A percentile compares a stretch with the other conserved stretches of the same genome.
Conservation (phyloP, 2,888 invertebrate species). For the Parnassius smintheus region DNA sequence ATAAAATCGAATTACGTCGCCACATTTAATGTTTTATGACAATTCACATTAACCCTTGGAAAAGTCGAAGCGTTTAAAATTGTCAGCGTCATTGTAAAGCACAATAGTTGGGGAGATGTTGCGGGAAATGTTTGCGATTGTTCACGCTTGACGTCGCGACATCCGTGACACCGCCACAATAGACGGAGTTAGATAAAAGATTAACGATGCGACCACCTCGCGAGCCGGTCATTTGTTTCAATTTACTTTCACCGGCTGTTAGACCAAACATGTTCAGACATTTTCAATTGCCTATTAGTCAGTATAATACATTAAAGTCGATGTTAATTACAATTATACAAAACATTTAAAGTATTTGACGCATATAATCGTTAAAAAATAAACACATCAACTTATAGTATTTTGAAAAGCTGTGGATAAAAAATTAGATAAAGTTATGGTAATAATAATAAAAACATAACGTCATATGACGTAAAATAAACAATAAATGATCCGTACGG, state of each 20-base stretch:
- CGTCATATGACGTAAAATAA: too few species aligned
- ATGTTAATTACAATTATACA: too few species aligned
- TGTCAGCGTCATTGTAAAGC: slow-evolving; percentile 28
- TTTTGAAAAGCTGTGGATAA: too few species aligned
- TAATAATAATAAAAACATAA: too few species aligned
- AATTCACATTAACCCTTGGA: slow-evolving; percentile 49
- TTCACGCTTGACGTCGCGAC: slow-evolving; percentile 40
- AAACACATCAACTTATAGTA: too few species aligned
- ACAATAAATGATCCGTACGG: too few species aligned
- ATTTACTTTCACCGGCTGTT: slow-evolving; percentile 24
- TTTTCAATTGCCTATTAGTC: not conserved
- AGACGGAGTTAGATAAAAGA: slow-evolving; percentile 57
- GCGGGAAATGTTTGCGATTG: slow-evolving; percentile 34
- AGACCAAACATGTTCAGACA: not conserved
- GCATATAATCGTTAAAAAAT: not conserved
- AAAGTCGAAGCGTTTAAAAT: slow-evolving; percentile 26
- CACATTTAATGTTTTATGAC: slow-evolving; percentile 38
- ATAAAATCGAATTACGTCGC: slow-evolving; percentile 7
- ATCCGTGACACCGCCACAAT: slow-evolving; percentile 56
- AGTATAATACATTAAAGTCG: not conserved
- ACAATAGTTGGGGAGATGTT: slow-evolving; percentile 27
- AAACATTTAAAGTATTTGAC: not conserved
- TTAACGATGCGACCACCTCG: slow-evolving; percentile 66
- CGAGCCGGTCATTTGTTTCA: slow-evolving; percentile 35
- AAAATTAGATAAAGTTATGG: too few species aligned